Conservation (phyloP, 1,140 invertebrate genomes). For the Adoxophyes honmai region DNA sequence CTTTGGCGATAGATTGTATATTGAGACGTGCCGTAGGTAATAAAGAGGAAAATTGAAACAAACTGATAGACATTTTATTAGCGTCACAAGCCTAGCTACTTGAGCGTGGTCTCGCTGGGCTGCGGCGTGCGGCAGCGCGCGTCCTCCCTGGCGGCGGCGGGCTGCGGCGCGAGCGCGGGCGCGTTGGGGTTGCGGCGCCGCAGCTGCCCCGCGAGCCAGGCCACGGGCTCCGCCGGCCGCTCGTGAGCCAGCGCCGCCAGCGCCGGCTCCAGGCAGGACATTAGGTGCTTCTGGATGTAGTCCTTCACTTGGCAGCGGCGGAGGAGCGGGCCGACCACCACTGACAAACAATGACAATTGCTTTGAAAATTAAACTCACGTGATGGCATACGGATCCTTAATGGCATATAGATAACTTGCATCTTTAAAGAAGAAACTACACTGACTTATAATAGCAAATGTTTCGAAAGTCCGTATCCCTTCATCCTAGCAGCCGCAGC, state of each 20-base stretch:
- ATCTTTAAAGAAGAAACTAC: no score
- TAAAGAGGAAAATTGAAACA: no score
- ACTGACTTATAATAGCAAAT: no score
- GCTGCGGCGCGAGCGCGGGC: constrained; percentile 61
- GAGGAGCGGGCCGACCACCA: constrained; percentile 79
- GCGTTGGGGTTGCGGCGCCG: constrained; percentile 87
- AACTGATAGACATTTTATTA: no score
- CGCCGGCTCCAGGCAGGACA: constrained; percentile 81
- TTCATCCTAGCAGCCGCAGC: no score
- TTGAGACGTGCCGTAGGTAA: no score
- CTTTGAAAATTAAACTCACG: no score
- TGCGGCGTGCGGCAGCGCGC: constrained; percentile 44
- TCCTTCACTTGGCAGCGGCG: constrained; percentile 78
- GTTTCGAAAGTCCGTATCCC: no score
- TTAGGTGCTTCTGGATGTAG: constrained; percentile 83
- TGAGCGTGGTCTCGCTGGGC: constrained; percentile 24
- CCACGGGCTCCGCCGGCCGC: constrained; percentile 85
- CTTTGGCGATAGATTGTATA: no score
- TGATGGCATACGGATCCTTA: no score
- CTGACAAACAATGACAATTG: constrained; percentile 51
- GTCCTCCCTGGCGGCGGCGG: constrained; percentile 36
- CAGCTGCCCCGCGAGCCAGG: constrained; percentile 89
- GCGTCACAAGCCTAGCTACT: no score
- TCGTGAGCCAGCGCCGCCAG: constrained; percentile 83
- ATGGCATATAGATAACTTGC: no score